Conservation (phyloP, 2,113 vertebrate genomes). For the Chaetorhynchus papuensis region DNA sequence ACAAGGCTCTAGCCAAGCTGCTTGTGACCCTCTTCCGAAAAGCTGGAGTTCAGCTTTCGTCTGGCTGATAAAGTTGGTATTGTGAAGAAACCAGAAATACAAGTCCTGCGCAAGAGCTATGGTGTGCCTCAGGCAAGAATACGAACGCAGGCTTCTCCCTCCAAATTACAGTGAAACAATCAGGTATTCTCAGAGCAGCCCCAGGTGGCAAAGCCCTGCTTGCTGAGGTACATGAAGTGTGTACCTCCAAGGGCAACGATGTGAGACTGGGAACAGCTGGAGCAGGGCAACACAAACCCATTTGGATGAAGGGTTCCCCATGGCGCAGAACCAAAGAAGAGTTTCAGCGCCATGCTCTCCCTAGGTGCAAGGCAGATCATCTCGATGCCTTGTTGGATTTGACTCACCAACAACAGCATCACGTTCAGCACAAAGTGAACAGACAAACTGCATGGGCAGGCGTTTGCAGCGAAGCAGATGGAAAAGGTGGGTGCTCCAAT, state of each 20-base stretch:
- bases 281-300: background rate
- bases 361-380: background rate
- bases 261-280: background rate
- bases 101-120: background rate
- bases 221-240: background rate
- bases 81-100: constrained; percentile 57
- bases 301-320: background rate
- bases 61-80: background rate
- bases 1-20: background rate
- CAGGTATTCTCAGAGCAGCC: background rate
- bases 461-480: background rate
- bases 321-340: background rate
- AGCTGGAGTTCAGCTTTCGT: background rate
- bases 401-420: background rate
- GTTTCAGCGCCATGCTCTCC: background rate
- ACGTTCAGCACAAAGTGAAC: background rate
- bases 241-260: rapidly evolving
- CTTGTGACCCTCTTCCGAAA: background rate
- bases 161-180: background rate
- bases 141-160: background rate
- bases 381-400: background rate
- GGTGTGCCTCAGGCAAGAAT: background rate
- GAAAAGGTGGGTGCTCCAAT: background rate
- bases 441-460: background rate
- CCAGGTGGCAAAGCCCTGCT: background rate